Base-by-base conservation (phyloP, 1,140 invertebrate genomes). In the Drosophila miranda region DNA sequence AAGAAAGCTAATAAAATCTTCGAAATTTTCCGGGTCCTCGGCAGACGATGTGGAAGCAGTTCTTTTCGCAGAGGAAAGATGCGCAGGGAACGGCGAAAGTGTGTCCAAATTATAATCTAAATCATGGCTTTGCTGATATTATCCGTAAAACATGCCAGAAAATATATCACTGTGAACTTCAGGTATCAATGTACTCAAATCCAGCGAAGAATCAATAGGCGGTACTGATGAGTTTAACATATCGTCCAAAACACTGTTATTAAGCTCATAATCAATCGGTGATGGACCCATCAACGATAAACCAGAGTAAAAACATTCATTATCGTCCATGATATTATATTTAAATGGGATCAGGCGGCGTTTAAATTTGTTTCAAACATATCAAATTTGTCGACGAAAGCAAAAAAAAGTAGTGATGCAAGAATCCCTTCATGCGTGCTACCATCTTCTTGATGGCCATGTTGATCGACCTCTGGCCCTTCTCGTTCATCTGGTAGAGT, bases 171-270 rank as follows among this genome's bases (percentile, higher is more conserved):
- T 21, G 43, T 52, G 43, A 38, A 56, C 41, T 58, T 63, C 41
- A 4, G 51, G 38, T 28, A 84, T 67, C 2, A 84, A 77, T 3
- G 62, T 50, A 57, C 78, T 78, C 2, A 87, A 50, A 26, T 89
- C 72, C 45, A 78, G 43, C 6, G 82, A 74, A 11, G 74, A 68
- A 68, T 89, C 77, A 8, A 79, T 63, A 16, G 61, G 45, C 3
- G 71, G 61, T 16, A 73, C 70, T 14, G 88, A 77, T 23, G 77
- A 72, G 23, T 68, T 68, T 23, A 88, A 50, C 45, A 88, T 77
- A 16, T 90, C 87, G 14, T 87, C 76, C 26, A 83, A 73, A 54
- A 78, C 67, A 61, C 72, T 70, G 6, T 76, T 76, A 44, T 75
- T 71, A 6, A 84, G 45, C 9, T 60, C 48, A 48, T 89, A 80